Base-by-base conservation (phyloP, 2,888 invertebrate genomes). In the Drosophila nigricruria region DNA sequence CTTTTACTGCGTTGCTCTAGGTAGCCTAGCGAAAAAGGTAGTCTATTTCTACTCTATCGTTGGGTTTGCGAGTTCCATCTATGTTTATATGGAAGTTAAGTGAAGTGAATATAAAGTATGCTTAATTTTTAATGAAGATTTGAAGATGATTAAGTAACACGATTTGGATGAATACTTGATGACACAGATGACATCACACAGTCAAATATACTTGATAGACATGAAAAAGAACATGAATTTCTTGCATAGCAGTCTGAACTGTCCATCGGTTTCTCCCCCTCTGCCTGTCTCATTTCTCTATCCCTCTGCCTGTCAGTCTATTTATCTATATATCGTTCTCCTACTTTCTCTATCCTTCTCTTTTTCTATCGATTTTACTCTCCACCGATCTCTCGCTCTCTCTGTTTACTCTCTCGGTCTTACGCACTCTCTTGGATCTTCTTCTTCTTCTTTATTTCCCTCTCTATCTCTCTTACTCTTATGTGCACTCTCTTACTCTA, bases 1-100 rank as follows among this genome's bases (percentile, higher is more conserved):
- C 58, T 58, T 58, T 42, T 45, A 43, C 58, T 45, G 47, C 34
- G 5, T 27, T 27, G 40, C 42, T 32, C 56, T 57, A 45, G 23
- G n/a, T 47, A 47, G 42, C 5, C 42, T 42, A 42, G 20, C 20
- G 16, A 25, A 20, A 20, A 38, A 36, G 25, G 25, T 14, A 42
- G 42, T 32, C 32, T 8, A 40, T 18, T 16, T 30, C 0, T 40
- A 25, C 38, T 38, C 53, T 53, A 27, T 3, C 18, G 1, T 1
- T 3, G 52, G 53, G 25, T 14, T 32, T 32, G 20, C 49, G 30
- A 49, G 30, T 32, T 49, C 14, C 14, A 30, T 30, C 49, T 49
- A 49, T 30, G 49, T 18, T 49, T 18, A 30, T 20, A 8, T 49
- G 49, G 49, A 49, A 49, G n/a, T 12, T 27, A 14, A 30, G n/a